Evolutionary conservation across 2,888 invertebrate species (phyloP).

Genomic region (Pyrrhosoma nymphula): DNA sequence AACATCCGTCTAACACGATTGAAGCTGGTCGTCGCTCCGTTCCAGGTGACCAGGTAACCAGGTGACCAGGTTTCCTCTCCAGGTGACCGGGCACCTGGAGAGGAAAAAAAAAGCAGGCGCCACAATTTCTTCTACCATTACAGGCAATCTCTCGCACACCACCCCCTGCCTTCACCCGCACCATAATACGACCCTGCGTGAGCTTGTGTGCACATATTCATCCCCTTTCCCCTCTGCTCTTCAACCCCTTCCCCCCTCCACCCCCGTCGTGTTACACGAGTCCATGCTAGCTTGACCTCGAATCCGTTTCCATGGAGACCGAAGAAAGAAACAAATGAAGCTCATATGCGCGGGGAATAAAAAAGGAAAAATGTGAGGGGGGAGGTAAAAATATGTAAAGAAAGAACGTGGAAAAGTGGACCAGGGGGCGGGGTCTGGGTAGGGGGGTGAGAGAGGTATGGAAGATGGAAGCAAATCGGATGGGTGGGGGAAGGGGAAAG

Average conservation of each 20-base stretch:
- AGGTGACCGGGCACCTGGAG: not conserved
- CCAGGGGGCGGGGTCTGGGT: too few species aligned
- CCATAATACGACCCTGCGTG: not conserved
- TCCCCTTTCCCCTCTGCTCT: not conserved
- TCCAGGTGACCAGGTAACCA: too few species aligned
- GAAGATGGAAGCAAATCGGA: too few species aligned
- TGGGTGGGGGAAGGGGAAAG: not conserved
- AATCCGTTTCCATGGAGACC: conserved; percentile 33
- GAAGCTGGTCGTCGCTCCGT: too few species aligned
- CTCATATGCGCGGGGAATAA: not conserved
- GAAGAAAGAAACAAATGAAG: conserved; percentile 50
- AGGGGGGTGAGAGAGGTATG: too few species aligned
- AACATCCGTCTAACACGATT: too few species aligned
- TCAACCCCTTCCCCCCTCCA: not conserved
- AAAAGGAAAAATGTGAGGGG: not conserved
- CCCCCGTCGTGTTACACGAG: not conserved
- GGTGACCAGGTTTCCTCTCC: too few species aligned
- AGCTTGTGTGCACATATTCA: not conserved
- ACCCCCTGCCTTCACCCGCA: not conserved
- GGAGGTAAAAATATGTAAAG: not conserved
- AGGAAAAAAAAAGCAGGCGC: not conserved
- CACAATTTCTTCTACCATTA: not conserved
- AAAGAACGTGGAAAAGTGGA: not conserved
- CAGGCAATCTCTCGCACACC: not conserved
- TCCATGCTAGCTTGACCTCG: conserved; percentile 12